A percentile compares a stretch with the other conserved stretches of the same genome.
Evolutionary conservation across 2,797 vertebrate genomes (phyloP).

Genomic region (Eutrigla gurnardus): DNA sequence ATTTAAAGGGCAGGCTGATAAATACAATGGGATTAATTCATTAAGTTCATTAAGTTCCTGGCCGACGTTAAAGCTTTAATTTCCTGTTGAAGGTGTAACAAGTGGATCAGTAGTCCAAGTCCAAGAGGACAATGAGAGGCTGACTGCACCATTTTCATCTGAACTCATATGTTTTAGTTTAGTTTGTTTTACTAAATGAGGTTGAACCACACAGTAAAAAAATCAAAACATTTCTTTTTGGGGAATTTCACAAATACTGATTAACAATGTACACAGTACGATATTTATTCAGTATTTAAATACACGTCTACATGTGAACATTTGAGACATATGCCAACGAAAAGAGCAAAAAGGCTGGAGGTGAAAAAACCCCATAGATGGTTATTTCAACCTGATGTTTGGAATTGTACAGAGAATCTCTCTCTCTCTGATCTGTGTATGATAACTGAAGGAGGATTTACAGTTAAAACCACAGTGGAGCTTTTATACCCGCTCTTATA

Average conservation of each 20-base stretch:
- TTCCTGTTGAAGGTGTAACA: slow-evolving; percentile 51
- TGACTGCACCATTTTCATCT: slow-evolving; percentile 37
- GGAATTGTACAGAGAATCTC: not conserved
- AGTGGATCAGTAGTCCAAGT: slow-evolving; percentile 33
- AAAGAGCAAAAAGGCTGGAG: too few species aligned
- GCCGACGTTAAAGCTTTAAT: slow-evolving; percentile 48
- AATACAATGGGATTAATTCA: slow-evolving; percentile 37
- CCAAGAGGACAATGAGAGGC: slow-evolving; percentile 11
- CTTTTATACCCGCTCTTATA: not conserved
- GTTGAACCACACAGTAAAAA: not conserved
- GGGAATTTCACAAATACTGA: not conserved
- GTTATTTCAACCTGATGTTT: not conserved
- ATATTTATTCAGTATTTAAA: too few species aligned
- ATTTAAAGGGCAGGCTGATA: slow-evolving; percentile 31
- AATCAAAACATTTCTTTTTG: not conserved
- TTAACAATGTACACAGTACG: not conserved
- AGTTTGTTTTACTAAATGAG: too few species aligned
- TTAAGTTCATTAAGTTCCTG: slow-evolving; percentile 42
- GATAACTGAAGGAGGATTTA: not conserved
- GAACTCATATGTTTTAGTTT: not conserved
- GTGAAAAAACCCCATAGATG: too few species aligned
- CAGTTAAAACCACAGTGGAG: not conserved
- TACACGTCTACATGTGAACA: not conserved
- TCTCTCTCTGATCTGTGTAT: not conserved
- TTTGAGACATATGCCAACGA: not conserved